These are phyloP conservation scores for Escarpia spicata DNA, from an alignment of 2,888 invertebrate species.

Conservation along the genomic window DNA sequence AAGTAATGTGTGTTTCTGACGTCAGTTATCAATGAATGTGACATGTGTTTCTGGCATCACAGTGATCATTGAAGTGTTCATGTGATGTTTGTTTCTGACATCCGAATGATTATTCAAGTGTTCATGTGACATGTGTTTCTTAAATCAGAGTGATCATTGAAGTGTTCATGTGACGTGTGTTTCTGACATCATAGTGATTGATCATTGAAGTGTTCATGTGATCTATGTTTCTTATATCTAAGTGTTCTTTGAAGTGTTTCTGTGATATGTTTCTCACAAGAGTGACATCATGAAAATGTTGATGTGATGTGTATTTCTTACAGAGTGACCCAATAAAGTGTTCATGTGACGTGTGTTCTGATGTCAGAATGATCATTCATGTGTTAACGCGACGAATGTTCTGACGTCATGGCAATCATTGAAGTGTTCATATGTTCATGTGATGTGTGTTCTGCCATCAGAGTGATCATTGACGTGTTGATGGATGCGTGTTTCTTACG, in stretches of 20 bases:
- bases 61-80: too few relatives aligned
- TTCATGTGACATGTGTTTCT: conserved; percentile 27
- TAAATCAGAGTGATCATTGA: conserved; percentile 41
- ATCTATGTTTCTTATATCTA: conserved; percentile 39
- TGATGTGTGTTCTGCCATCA: neutral
- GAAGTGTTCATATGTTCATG: neutral
- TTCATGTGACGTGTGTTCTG: conserved; percentile 27
- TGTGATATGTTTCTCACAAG: too few relatives aligned
- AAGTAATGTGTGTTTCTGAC: too few relatives aligned
- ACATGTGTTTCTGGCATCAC: too few relatives aligned
- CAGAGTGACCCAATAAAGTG: neutral
- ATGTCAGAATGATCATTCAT: conserved; percentile 40
- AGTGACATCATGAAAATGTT: too few relatives aligned
- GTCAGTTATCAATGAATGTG: too few relatives aligned
- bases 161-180: conserved; percentile 11
- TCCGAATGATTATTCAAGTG: neutral
- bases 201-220: neutral
- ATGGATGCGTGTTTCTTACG: conserved; percentile 34
- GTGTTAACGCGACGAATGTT: neutral
- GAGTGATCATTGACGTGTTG: neutral
- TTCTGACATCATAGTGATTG: conserved; percentile 44
- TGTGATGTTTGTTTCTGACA: neutral
- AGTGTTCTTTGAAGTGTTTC: conserved; percentile 65
- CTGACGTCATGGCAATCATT: neutral
- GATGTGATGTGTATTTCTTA: neutral